phyloP scores from a whole-genome alignment of 1,140 invertebrate species.

The Cherax destructor region DNA sequence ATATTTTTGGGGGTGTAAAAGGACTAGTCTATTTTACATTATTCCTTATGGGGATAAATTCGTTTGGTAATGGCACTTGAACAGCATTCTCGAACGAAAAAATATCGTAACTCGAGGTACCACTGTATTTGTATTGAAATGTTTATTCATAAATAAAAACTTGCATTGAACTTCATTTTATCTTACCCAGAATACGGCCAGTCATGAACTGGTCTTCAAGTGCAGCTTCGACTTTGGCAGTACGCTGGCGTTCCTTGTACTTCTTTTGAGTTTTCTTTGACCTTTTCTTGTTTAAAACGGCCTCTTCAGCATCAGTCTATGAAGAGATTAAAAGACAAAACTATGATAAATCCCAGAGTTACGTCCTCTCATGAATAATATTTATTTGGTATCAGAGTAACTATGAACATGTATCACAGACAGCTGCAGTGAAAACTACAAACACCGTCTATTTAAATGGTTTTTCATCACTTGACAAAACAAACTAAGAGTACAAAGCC shows the following conservation, averaged over 20 bases:
- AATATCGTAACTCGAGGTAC: too few species aligned
- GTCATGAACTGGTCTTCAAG: constrained; percentile 98
- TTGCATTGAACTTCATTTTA: not conserved
- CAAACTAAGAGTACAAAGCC: too few species aligned
- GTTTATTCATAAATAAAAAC: too few species aligned
- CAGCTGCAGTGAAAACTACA: constrained; percentile 27
- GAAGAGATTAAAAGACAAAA: not conserved
- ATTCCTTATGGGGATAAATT: too few species aligned
- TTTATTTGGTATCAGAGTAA: constrained; percentile 24
- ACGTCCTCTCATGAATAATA: not conserved
- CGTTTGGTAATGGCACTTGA: too few species aligned
- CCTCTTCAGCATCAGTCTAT: constrained; percentile 95
- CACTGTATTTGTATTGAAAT: too few species aligned
- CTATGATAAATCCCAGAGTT: too few species aligned
- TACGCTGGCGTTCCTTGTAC: constrained; percentile 93
- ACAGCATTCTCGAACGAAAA: too few species aligned
- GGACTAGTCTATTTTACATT: too few species aligned
- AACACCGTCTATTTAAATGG: not conserved
- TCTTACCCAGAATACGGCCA: constrained; percentile 83
- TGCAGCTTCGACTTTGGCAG: constrained; percentile 93
- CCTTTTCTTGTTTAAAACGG: constrained; percentile 93
- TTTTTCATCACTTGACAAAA: not conserved
- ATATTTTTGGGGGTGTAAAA: too few species aligned
- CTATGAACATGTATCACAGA: constrained; percentile 18
- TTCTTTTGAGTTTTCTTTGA: constrained; percentile 96